phyloP scores from a whole-genome alignment of 2,113 vertebrate species.

The Poeciliopsis prolifica region DNA sequence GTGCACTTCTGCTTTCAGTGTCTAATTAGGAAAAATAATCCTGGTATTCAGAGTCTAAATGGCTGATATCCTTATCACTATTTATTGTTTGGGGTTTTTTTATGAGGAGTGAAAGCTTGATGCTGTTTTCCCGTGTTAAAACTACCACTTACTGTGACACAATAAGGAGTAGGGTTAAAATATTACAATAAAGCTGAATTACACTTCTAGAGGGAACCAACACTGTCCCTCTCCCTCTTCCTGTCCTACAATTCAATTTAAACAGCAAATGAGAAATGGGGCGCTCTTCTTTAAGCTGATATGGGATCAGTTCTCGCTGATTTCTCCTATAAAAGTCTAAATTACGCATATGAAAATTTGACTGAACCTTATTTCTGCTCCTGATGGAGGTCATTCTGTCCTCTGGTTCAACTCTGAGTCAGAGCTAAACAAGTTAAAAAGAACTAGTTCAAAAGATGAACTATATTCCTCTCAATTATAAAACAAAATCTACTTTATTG shows the following conservation, averaged over 20 bases:
- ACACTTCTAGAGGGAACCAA: too few relatives aligned
- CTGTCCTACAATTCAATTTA: too few relatives aligned
- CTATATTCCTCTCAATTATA: neutral
- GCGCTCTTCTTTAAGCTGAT: too few relatives aligned
- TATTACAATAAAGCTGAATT: neutral
- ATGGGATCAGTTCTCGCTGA: neutral
- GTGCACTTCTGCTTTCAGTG: neutral
- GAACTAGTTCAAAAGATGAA: neutral
- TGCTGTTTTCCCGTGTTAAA: neutral
- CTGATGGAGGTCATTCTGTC: too few relatives aligned
- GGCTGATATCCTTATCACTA: neutral
- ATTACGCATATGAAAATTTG: neutral
- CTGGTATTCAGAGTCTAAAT: neutral
- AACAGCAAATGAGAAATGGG: too few relatives aligned
- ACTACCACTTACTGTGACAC: neutral
- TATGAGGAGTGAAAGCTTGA: neutral
- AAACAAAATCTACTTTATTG: neutral
- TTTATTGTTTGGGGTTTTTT: neutral
- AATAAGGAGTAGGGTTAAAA: neutral
- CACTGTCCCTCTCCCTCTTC: too few relatives aligned
- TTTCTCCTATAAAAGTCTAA: neutral
- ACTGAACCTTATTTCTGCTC: neutral
- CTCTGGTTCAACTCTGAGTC: neutral
- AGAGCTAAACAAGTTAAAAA: neutral
- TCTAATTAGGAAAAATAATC: slow-evolving; percentile 5